phyloP scores from a whole-genome alignment of 1,140 invertebrate species.

The Drosophila rufa region DNA sequence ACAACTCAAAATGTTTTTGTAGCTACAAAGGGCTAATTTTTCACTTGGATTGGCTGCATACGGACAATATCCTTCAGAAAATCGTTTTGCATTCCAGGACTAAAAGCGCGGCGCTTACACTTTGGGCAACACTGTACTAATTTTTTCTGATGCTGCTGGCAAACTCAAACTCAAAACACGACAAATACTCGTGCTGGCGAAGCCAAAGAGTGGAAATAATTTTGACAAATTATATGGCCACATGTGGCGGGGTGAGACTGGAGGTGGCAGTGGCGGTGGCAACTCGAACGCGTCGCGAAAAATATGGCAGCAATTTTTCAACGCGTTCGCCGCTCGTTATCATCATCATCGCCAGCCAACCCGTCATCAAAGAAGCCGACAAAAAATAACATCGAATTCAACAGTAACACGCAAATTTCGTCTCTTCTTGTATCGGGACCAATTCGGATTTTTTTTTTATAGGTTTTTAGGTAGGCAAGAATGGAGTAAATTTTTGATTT shows the following conservation, averaged over 20 bases:
- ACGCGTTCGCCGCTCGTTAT: conserved; percentile 42
- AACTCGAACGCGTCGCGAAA: conserved; percentile 58
- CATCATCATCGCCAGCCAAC: conserved; percentile 16
- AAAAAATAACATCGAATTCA: conserved; percentile 53
- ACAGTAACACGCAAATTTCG: conserved; percentile 67
- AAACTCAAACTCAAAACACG: conserved; percentile 53
- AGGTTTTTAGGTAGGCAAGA: conserved; percentile 22
- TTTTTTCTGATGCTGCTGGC: conserved; percentile 70
- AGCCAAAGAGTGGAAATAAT: conserved; percentile 65
- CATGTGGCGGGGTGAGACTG: conserved; percentile 23
- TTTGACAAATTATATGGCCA: conserved; percentile 65
- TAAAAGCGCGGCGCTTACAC: conserved; percentile 68
- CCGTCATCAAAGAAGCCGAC: conserved; percentile 55
- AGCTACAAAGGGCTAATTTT: background rate
- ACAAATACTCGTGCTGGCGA: conserved; percentile 48
- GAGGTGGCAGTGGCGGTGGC: background rate
- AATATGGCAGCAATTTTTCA: conserved; percentile 75
- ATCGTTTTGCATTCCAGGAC: conserved; percentile 37
- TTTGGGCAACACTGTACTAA: conserved; percentile 44
- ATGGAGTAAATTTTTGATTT: conserved; percentile 73
- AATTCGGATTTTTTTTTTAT: conserved; percentile 33
- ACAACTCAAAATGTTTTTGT: background rate
- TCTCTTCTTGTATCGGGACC: conserved; percentile 69
- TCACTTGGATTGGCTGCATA: background rate
- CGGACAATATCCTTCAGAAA: background rate